Percentiles rank a stretch among this genome's conserved stretches.
Conservation (phyloP, 2,113 vertebrate genomes). For the Tylochromis polylepis region DNA sequence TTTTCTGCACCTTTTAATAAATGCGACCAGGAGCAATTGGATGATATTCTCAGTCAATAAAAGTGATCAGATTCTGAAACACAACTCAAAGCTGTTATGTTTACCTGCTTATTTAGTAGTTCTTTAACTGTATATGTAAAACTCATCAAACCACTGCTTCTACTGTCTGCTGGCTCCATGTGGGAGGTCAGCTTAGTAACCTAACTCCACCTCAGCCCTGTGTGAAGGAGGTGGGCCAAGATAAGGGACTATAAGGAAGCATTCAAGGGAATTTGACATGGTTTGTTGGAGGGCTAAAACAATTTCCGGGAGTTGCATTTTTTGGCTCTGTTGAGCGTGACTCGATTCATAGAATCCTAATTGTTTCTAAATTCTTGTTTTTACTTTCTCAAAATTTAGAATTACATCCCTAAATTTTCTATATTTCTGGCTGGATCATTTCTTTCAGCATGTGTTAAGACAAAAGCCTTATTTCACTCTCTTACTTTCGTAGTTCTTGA, state of each 20-base stretch:
- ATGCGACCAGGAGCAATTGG: background rate
- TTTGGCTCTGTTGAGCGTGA: background rate
- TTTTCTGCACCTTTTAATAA: background rate
- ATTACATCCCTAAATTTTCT: background rate
- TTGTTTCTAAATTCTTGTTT: background rate
- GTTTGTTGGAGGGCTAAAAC: conserved; percentile 16
- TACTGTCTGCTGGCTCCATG: background rate
- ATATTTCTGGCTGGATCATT: background rate
- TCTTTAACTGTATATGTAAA: background rate
- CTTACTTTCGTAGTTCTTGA: background rate
- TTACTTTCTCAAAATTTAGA: background rate
- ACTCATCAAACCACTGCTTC: background rate
- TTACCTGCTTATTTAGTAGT: background rate
- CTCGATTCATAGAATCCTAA: background rate
- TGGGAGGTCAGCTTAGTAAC: conserved; percentile 39
- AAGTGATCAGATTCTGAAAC: background rate
- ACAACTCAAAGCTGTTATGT: background rate
- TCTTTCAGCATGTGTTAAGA: background rate
- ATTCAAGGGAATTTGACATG: conserved; percentile 38
- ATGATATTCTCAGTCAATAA: background rate
- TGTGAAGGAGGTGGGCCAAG: conserved; percentile 26
- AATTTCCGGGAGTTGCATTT: background rate
- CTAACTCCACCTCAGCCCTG: conserved; percentile 16
- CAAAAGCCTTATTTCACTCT: background rate
- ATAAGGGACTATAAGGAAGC: conserved; percentile 38